These are phyloP conservation scores for Psilopsiagon aurifrons DNA, from an alignment of 2,113 vertebrate species.

Conservation along the genomic window DNA sequence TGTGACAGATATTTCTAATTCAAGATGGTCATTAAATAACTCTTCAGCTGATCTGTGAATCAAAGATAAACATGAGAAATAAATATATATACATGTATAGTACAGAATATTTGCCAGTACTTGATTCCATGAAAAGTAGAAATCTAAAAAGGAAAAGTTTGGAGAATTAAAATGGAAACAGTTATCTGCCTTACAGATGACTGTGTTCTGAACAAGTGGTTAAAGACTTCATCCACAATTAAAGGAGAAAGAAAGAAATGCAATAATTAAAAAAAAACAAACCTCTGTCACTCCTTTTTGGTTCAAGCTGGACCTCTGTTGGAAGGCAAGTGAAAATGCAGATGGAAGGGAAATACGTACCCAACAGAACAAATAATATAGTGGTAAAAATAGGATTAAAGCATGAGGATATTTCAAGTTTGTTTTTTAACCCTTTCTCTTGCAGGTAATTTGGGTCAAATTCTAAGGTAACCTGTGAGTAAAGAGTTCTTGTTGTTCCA, in stretches of 20 bases:
- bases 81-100: background rate
- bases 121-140: background rate
- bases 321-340: background rate
- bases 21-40: background rate
- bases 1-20: background rate
- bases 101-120: background rate
- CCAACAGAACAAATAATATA: background rate
- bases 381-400: background rate
- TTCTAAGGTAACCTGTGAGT: background rate
- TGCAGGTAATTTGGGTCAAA: background rate
- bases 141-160: background rate
- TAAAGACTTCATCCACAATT: background rate
- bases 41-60: background rate
- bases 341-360: background rate
- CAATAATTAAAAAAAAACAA: background rate
- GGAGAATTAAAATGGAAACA: background rate
- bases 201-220: background rate
- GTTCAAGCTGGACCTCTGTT: background rate
- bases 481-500: background rate
- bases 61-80: background rate
- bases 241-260: background rate
- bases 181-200: background rate
- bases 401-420: background rate
- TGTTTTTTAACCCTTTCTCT: background rate
- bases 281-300: background rate